phyloP scores from a whole-genome alignment of 2,888 invertebrate species.

The Diadromus collaris region DNA sequence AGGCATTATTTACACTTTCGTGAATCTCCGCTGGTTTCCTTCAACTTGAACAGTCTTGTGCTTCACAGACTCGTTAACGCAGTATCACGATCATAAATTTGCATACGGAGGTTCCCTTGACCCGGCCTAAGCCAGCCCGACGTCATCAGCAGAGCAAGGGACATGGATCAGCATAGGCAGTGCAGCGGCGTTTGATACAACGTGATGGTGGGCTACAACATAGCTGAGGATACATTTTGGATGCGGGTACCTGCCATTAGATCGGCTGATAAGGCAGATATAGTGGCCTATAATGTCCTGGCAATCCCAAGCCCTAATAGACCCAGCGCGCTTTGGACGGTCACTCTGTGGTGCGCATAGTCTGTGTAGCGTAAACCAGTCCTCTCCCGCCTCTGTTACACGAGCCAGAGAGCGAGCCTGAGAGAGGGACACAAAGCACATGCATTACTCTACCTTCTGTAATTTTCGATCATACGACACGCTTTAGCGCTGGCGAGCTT shows the following conservation, averaged over 20 bases:
- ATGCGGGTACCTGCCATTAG: constrained; percentile 72
- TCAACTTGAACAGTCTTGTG: constrained; percentile 9
- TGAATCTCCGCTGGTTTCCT: constrained; percentile 23
- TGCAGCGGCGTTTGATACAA: constrained; percentile 60
- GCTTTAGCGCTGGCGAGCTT: constrained; percentile 50
- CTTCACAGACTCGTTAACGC: constrained; percentile 40
- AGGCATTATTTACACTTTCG: neutral
- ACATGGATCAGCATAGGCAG: constrained; percentile 62
- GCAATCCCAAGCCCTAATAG: constrained; percentile 72
- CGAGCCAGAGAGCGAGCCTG: constrained; percentile 32
- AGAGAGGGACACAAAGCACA: constrained; percentile 31
- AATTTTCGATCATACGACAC: constrained; percentile 62
- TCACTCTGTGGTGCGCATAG: constrained; percentile 49
- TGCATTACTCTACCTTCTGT: constrained; percentile 59
- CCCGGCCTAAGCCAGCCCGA: constrained; percentile 50
- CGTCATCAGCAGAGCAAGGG: constrained; percentile 49
- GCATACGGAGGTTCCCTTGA: constrained; percentile 30
- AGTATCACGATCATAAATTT: constrained; percentile 36
- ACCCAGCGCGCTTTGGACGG: constrained; percentile 61
- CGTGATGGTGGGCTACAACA: constrained; percentile 54
- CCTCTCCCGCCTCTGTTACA: constrained; percentile 26
- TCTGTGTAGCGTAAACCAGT: constrained; percentile 36
- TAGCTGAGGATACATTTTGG: constrained; percentile 68
- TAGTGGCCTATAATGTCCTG: constrained; percentile 72
- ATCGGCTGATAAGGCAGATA: constrained; percentile 73